These are phyloP conservation scores for Micromys minutus DNA, from an alignment of 2,113 vertebrate genomes.

Conservation along the genomic window DNA sequence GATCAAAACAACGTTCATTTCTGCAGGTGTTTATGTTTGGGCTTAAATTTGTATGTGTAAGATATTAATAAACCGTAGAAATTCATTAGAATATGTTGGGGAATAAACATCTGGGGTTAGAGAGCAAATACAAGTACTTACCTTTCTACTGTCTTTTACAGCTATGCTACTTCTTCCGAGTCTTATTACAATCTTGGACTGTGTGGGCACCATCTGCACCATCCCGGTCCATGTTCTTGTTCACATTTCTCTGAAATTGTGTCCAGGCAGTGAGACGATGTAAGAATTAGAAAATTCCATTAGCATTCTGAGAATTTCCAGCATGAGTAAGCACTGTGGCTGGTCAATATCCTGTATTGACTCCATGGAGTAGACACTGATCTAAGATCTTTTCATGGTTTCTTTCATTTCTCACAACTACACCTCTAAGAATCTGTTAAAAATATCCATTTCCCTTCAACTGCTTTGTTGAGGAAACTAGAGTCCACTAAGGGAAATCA, in stretches of 20 bases:
- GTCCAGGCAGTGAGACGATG: background rate
- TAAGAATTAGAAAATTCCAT: background rate
- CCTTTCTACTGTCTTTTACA: background rate
- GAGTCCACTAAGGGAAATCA: background rate
- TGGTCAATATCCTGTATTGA: background rate
- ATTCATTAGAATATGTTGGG: background rate
- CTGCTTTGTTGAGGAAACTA: background rate
- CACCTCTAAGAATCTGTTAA: background rate
- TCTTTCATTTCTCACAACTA: background rate
- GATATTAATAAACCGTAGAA: background rate
- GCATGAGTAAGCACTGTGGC: no score
- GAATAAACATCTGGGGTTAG: background rate
- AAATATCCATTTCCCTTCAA: background rate
- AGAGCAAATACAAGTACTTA: background rate
- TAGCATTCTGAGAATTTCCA: rapidly evolving
- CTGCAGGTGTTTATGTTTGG: background rate
- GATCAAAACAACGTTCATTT: background rate
- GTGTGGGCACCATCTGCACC: background rate
- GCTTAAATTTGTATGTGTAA: background rate
- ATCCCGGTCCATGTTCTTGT: rapidly evolving
- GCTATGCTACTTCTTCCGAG: rapidly evolving
- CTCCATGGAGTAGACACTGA: background rate
- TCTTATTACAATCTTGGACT: rapidly evolving
- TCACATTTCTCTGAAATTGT: background rate
- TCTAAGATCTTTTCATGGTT: background rate